Evolutionary conservation across 2,113 vertebrate species (phyloP).

Genomic region (Pitta sordida): DNA sequence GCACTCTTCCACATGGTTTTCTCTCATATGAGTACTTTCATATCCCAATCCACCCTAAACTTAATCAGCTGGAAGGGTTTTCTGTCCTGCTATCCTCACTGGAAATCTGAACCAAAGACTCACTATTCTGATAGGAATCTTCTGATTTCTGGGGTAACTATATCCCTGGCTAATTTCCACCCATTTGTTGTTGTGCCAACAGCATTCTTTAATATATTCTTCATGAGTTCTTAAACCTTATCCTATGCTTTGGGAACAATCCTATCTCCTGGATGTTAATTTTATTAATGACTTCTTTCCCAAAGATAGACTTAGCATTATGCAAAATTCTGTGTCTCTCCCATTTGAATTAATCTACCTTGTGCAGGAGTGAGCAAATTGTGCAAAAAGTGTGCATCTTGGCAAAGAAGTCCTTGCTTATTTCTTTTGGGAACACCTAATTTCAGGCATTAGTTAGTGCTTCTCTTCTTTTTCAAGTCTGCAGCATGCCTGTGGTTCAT

Average conservation of each 20-base stretch:
- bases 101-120: neutral
- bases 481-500: neutral
- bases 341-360: neutral
- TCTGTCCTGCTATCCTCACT: neutral
- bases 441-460: neutral
- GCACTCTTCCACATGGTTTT: neutral
- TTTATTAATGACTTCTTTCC: neutral
- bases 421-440: neutral
- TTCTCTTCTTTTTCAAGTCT: neutral
- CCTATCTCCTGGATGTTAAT: neutral
- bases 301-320: neutral
- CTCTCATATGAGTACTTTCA: neutral
- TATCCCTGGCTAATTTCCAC: neutral
- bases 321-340: neutral
- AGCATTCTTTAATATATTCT: neutral
- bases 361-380: neutral
- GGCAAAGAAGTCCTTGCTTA: neutral
- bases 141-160: neutral
- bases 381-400: neutral
- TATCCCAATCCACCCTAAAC: neutral
- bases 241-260: neutral
- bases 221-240: neutral
- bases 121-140: neutral
- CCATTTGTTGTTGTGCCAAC: neutral
- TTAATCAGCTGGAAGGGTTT: rapidly evolving